These are phyloP conservation scores for pig (Sus scrofa) DNA, from an alignment of 2,113 vertebrate species.

Conservation along the genomic window DNA sequence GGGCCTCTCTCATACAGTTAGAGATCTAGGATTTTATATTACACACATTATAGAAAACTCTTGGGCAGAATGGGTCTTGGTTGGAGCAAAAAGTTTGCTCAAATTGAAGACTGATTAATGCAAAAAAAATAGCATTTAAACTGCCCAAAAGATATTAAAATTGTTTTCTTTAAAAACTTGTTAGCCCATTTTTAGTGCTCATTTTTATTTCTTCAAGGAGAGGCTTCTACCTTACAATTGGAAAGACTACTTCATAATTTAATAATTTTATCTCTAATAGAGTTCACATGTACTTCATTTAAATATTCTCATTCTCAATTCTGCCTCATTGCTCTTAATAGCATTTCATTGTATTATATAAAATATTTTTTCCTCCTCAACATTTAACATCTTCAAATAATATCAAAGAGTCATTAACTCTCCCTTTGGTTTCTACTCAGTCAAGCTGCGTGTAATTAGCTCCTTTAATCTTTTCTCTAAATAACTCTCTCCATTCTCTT, in stretches of 20 bases:
- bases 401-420: constrained; percentile 71
- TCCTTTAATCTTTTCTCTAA: constrained; percentile 72
- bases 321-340: constrained; percentile 32
- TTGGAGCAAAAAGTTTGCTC: constrained; percentile 21
- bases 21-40: background rate
- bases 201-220: constrained; percentile 46
- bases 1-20: background rate
- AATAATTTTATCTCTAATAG: constrained; percentile 60
- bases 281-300: constrained; percentile 39
- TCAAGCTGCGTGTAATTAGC: constrained; percentile 76
- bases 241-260: constrained; percentile 58
- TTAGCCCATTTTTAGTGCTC: background rate
- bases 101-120: constrained; percentile 27
- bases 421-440: constrained; percentile 67
- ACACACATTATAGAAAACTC: background rate
- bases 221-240: background rate
- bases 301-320: constrained; percentile 62
- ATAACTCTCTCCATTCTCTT: constrained; percentile 58
- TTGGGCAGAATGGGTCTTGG: background rate
- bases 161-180: constrained; percentile 10
- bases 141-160: background rate
- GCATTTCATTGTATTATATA: constrained; percentile 43
- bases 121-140: constrained; percentile 25
- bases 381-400: constrained; percentile 73
- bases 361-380: constrained; percentile 63